These are phyloP conservation scores for Sminthurides aquaticus DNA, from an alignment of 2,888 invertebrate species.

Conservation along the genomic window DNA sequence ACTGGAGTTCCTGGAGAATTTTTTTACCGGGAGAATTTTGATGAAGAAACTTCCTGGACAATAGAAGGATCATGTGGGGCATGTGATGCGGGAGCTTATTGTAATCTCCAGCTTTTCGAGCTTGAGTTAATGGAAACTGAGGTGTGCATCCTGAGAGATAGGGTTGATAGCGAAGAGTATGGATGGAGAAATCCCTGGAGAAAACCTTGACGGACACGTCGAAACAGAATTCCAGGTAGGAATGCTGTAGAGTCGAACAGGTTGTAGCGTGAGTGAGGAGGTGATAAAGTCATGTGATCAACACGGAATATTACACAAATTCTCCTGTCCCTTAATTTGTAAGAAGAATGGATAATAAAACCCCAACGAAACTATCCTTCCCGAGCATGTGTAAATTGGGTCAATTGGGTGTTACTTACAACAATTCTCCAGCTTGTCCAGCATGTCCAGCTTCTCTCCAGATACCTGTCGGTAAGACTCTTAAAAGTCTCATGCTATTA, in stretches of 20 bases:
- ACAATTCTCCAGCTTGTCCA: neutral
- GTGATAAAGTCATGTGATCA: neutral
- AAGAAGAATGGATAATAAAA: neutral
- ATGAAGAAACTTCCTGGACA: too few relatives aligned
- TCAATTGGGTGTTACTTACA: neutral
- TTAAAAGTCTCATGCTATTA: neutral
- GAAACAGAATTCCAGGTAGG: too few relatives aligned
- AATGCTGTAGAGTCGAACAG: neutral
- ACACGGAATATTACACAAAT: neutral
- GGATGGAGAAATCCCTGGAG: neutral
- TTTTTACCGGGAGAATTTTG: too few relatives aligned
- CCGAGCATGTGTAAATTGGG: too few relatives aligned
- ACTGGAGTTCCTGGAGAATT: too few relatives aligned
- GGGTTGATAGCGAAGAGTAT: neutral
- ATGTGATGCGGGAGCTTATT: neutral
- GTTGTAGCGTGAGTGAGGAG: neutral
- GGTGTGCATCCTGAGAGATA: neutral
- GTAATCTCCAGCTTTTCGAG: neutral
- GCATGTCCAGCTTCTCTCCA: too few relatives aligned
- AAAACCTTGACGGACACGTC: neutral
- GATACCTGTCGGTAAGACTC: too few relatives aligned
- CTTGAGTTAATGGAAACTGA: neutral
- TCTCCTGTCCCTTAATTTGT: neutral
- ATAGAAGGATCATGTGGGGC: constrained; percentile 1
- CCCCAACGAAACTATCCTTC: too few relatives aligned